A percentile compares a stretch with the other conserved stretches of the same genome.
phyloP scores from a whole-genome alignment of 2,888 invertebrate genomes.

The Eupithecia exiguata region DNA sequence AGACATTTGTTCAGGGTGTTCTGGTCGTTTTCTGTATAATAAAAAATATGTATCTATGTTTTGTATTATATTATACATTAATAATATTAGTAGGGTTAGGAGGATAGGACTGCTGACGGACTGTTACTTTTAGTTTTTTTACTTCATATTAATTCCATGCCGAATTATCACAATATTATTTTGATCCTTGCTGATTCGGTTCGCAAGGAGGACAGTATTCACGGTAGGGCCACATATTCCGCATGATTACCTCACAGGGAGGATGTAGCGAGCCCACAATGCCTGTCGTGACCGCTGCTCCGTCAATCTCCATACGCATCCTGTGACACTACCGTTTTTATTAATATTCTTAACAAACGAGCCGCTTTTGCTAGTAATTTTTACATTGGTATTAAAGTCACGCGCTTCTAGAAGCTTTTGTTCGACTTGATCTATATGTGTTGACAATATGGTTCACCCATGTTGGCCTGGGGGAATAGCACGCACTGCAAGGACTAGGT shows the following conservation, averaged over 20 bases:
- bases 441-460: background rate
- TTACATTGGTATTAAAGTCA: constrained; percentile 5
- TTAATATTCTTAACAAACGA: background rate
- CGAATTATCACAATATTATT: background rate
- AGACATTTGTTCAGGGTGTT: too few relatives aligned
- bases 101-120: too few relatives aligned
- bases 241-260: constrained; percentile 19
- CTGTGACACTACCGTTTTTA: constrained; percentile 23
- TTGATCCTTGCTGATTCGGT: background rate
- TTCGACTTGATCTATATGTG: background rate
- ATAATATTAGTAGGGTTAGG: too few relatives aligned
- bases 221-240: background rate
- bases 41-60: too few relatives aligned
- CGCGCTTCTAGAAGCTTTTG: background rate
- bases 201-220: background rate
- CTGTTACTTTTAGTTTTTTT: background rate
- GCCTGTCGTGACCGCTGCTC: constrained; percentile 29
- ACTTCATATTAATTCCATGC: background rate
- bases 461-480: too few relatives aligned
- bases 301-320: constrained; percentile 29
- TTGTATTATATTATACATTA: too few relatives aligned
- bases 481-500: too few relatives aligned
- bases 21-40: too few relatives aligned
- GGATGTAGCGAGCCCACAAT: constrained; percentile 22
- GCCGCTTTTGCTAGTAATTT: background rate